These are phyloP conservation scores for Pseudeuparius sepicola DNA, from an alignment of 2,888 invertebrate species.

Conservation along the genomic window DNA sequence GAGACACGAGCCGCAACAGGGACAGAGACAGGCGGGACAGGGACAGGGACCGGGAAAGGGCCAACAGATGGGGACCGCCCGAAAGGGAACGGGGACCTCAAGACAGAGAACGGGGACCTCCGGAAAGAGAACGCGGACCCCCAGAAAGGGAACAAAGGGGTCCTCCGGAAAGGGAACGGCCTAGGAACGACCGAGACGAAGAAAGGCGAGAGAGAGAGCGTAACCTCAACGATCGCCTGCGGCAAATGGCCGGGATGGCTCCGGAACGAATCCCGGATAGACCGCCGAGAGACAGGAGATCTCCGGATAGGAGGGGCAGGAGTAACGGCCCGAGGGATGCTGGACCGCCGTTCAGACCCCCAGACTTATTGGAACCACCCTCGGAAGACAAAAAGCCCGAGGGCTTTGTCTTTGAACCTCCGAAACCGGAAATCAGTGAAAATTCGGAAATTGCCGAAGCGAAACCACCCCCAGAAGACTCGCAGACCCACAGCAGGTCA, in stretches of 20 bases:
- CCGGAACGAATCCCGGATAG: too few species aligned
- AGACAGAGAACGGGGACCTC: constrained; percentile 1
- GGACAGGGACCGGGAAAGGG: constrained; percentile 21
- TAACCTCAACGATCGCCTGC: constrained; percentile 31
- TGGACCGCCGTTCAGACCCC: constrained; percentile 6
- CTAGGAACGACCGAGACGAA: constrained; percentile 3
- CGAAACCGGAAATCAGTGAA: too few species aligned
- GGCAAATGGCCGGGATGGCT: constrained; percentile 33
- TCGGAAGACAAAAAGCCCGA: too few species aligned
- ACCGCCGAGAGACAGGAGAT: constrained; percentile 19
- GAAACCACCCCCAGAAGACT: too few species aligned
- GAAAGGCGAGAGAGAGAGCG: constrained; percentile 31
- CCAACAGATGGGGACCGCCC: constrained; percentile 10
- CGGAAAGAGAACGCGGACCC: constrained; percentile 1
- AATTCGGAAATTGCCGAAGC: too few species aligned
- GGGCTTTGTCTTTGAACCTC: too few species aligned
- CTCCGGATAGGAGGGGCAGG: constrained; percentile 15
- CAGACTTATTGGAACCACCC: too few species aligned
- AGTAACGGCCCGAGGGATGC: constrained; percentile 2
- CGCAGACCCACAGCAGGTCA: too few species aligned
- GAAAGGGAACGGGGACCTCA: background rate
- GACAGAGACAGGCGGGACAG: constrained; percentile 27
- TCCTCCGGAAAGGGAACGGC: constrained; percentile 1
- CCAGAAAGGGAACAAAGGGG: constrained; percentile 7
- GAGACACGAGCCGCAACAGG: constrained; percentile 23